Conservation (phyloP, 2,797 vertebrate genomes). For the Premnoplex brunnescens region DNA sequence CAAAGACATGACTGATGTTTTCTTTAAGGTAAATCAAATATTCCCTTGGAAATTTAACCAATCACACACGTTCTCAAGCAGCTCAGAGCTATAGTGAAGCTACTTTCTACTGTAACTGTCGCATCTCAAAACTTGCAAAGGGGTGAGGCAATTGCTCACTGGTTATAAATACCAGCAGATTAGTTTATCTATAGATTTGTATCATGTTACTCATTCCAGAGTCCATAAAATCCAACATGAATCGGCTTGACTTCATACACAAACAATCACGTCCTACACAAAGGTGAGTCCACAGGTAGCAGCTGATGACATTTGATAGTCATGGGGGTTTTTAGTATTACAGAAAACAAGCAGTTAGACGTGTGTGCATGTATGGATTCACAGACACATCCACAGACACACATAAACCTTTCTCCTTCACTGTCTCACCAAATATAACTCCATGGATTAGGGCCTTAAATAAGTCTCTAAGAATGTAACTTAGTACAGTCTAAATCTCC, state of each 20-base stretch:
- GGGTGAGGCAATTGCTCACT: constrained; percentile 49
- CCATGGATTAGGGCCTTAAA: constrained; percentile 33
- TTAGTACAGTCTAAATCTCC: constrained; percentile 10
- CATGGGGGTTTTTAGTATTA: neutral
- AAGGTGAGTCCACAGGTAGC: constrained; percentile 7
- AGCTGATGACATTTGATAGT: neutral
- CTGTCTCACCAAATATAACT: constrained; percentile 56
- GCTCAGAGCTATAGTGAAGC: neutral
- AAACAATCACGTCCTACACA: constrained; percentile 24
- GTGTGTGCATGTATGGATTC: neutral
- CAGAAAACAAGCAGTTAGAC: neutral
- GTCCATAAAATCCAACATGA: constrained; percentile 63
- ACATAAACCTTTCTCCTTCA: neutral
- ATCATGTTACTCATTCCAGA: constrained; percentile 69
- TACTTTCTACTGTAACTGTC: neutral
- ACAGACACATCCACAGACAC: neutral
- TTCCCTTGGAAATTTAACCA: neutral
- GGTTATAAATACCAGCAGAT: constrained; percentile 69
- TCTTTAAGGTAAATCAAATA: constrained; percentile 25
- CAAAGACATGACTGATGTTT: neutral
- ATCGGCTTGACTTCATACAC: constrained; percentile 38
- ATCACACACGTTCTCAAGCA: neutral
- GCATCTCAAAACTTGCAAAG: constrained; percentile 15
- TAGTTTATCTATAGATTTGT: constrained; percentile 73
- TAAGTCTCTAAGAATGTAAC: constrained; percentile 39